phyloP scores from a whole-genome alignment of 35 echinoderm and acorn worm genomes.

The Heliocidaris tuberculata region DNA sequence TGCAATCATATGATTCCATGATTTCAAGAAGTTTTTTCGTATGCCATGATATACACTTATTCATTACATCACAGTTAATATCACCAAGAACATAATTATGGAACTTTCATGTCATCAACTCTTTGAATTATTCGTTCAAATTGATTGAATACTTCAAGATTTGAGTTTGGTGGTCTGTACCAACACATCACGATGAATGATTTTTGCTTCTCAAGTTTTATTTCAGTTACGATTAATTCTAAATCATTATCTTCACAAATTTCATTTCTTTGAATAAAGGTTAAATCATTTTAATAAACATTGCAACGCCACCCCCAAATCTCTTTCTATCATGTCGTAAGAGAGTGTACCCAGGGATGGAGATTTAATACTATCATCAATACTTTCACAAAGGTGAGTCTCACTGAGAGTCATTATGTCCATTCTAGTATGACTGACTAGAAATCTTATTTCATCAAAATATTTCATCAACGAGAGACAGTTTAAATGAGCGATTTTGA shows the following conservation, averaged over 20 bases:
- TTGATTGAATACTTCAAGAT: no score
- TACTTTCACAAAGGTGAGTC: conserved; percentile 4
- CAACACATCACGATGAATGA: no score
- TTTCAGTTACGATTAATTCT: no score
- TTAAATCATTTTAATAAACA: neutral
- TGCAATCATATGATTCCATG: conserved; percentile 7
- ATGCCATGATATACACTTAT: neutral
- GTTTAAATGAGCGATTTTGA: no score
- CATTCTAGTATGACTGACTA: neutral
- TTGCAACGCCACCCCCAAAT: neutral
- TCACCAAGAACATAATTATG: conserved; percentile 17
- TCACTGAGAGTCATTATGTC: conserved; percentile 30
- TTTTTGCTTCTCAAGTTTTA: no score
- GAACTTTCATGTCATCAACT: neutral
- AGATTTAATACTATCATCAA: neutral
- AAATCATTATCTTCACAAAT: no score
- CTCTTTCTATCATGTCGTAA: conserved; percentile 5
- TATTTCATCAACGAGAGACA: no score
- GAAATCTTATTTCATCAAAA: conserved; percentile 19
- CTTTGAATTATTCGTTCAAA: neutral
- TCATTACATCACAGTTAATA: conserved; percentile 2
- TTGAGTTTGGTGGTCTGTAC: no score
- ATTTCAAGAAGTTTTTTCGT: neutral
- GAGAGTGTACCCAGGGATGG: neutral
- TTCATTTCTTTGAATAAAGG: neutral